phyloP scores from a whole-genome alignment of 2,888 invertebrate genomes.

The Callyntrura guangdongensis region DNA sequence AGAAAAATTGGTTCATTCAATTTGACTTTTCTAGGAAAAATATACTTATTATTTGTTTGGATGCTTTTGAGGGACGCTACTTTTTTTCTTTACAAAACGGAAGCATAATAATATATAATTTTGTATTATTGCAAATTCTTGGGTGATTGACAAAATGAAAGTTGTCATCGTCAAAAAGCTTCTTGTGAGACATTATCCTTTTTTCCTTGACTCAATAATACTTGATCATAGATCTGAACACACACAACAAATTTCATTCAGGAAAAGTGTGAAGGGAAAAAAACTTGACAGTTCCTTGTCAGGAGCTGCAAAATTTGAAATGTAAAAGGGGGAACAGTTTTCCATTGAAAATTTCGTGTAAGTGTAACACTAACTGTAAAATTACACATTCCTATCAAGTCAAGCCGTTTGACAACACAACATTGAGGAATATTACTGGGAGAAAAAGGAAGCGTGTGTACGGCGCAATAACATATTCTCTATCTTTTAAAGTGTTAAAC shows the following conservation, averaged over 20 bases:
- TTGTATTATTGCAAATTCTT: neutral
- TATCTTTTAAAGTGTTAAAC: too few relatives aligned
- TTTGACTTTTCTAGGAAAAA: neutral
- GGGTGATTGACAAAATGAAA: neutral
- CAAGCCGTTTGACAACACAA: neutral
- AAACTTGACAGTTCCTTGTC: conserved; percentile 24
- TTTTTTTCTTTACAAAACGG: too few relatives aligned
- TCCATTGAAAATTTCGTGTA: neutral
- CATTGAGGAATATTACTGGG: neutral
- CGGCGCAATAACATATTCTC: neutral
- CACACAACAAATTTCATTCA: conserved; percentile 25
- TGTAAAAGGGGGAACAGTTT: neutral
- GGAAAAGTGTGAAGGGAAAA: neutral
- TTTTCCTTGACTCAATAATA: conserved; percentile 12
- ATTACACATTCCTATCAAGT: conserved; percentile 15
- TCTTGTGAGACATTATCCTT: neutral
- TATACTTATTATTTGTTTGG: neutral
- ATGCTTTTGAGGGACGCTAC: too few relatives aligned
- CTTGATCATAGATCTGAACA: neutral
- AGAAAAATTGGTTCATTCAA: neutral
- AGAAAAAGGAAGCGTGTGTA: neutral
- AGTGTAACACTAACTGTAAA: neutral
- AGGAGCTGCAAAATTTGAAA: neutral
- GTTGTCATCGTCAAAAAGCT: conserved; percentile 10
- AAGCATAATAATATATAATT: too few relatives aligned